phyloP scores from a whole-genome alignment of 2,888 invertebrate genomes.

The Cephus rjabovi region DNA sequence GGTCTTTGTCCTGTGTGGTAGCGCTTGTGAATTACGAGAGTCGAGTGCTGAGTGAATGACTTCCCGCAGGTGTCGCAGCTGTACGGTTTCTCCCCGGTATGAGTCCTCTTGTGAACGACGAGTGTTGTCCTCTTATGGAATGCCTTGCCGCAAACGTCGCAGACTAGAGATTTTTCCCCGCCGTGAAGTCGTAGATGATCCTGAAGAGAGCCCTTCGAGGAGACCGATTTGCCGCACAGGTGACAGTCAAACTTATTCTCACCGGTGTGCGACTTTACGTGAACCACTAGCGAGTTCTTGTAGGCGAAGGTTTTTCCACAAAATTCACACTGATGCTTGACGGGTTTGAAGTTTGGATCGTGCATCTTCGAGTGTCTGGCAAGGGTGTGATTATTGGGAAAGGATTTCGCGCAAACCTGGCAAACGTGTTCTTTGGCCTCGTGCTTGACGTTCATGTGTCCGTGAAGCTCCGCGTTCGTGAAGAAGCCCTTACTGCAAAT shows the following conservation, averaged over 20 bases:
- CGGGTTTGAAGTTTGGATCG: conserved; percentile 56
- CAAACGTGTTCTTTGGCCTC: conserved; percentile 59
- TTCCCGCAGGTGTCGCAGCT: conserved; percentile 65
- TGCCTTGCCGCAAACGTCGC: conserved; percentile 65
- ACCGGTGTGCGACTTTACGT: conserved; percentile 56
- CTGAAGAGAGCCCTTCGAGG: conserved; percentile 63
- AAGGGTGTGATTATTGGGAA: conserved; percentile 55
- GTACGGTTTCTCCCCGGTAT: conserved; percentile 67
- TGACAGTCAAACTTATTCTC: conserved; percentile 63
- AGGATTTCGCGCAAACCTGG: conserved; percentile 45
- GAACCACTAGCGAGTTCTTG: conserved; percentile 60
- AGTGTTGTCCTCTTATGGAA: conserved; percentile 64
- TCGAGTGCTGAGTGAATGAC: conserved; percentile 64
- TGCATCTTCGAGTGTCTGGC: conserved; percentile 49
- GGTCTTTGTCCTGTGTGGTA: conserved; percentile 67
- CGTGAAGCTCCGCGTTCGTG: conserved; percentile 56
- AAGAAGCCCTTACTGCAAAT: conserved; percentile 58
- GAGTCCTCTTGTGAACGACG: conserved; percentile 64
- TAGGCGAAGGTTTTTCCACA: conserved; percentile 64
- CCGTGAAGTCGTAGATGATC: conserved; percentile 64
- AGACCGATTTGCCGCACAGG: conserved; percentile 62
- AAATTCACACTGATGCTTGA: conserved; percentile 59
- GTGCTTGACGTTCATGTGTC: conserved; percentile 60
- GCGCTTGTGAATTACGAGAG: conserved; percentile 65
- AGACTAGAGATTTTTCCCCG: conserved; percentile 63